phyloP scores from a whole-genome alignment of 2,113 vertebrate genomes.

The Passer domesticus region DNA sequence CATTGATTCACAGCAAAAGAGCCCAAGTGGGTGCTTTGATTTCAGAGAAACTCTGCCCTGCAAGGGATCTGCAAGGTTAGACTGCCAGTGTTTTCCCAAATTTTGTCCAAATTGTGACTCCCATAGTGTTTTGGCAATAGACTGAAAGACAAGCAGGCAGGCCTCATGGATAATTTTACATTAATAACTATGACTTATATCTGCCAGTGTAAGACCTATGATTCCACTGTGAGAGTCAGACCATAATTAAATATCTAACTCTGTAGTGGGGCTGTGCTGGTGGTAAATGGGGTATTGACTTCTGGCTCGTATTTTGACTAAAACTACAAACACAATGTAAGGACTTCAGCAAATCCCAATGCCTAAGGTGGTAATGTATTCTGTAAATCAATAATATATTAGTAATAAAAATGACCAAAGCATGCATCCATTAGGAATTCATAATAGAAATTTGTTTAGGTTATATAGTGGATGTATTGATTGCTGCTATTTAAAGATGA shows the following conservation, averaged over 20 bases:
- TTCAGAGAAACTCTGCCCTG: not conserved
- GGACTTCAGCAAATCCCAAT: constrained; percentile 38
- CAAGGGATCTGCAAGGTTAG: not conserved
- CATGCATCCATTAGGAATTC: constrained; percentile 49
- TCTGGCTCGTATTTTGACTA: constrained; percentile 50
- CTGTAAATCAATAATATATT: constrained; percentile 64
- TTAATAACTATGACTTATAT: constrained; percentile 40
- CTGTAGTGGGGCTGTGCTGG: not conserved
- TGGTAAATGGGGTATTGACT: constrained; percentile 67
- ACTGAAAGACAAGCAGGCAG: constrained; percentile 16
- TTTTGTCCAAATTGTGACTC: not conserved
- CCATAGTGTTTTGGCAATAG: not conserved
- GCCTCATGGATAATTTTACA: constrained; percentile 29
- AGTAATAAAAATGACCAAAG: constrained; percentile 67
- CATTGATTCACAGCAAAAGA: constrained; percentile 25
- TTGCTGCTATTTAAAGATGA: constrained; percentile 61
- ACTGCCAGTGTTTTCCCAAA: not conserved
- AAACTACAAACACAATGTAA: constrained; percentile 29
- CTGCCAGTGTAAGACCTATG: constrained; percentile 8
- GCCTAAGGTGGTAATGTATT: constrained; percentile 41
- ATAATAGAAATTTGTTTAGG: constrained; percentile 66
- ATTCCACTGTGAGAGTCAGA: not conserved
- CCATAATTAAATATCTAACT: constrained; percentile 28
- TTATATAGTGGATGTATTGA: constrained; percentile 29
- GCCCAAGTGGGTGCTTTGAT: constrained; percentile 19